Evolutionary conservation across 1,140 invertebrate genomes (phyloP).

Genomic region (Aplysia californica): DNA sequence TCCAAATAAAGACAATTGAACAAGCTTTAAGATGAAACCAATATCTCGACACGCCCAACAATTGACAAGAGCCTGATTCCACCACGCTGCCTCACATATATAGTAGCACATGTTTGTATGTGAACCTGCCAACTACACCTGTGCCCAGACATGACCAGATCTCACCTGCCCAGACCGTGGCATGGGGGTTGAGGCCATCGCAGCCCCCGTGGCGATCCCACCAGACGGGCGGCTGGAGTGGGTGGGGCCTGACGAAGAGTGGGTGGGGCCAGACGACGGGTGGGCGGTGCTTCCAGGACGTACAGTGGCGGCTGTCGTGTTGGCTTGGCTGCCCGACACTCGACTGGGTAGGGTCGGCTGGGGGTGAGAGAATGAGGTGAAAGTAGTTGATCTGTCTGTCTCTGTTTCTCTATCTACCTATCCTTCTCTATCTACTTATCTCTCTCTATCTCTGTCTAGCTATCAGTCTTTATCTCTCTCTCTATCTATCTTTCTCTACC

Average conservation of each 20-base stretch:
- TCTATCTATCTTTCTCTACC: neutral
- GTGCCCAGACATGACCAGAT: neutral
- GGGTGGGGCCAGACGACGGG: neutral
- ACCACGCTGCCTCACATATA: too few relatives aligned
- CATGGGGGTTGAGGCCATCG: neutral
- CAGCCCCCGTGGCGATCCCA: neutral
- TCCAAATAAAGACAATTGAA: too few relatives aligned
- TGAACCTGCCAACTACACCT: too few relatives aligned
- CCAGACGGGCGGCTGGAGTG: neutral
- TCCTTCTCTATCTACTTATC: neutral
- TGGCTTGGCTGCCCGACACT: neutral
- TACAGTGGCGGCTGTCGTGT: neutral
- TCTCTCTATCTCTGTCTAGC: neutral
- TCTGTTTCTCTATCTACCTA: neutral
- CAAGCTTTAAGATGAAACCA: too few relatives aligned
- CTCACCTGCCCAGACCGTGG: conserved; percentile 9
- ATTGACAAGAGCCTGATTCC: too few relatives aligned
- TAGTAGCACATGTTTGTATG: too few relatives aligned
- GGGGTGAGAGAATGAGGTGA: neutral
- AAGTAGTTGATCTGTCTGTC: neutral
- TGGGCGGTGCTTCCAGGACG: too few relatives aligned
- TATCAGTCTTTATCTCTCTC: neutral
- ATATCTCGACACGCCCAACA: too few relatives aligned
- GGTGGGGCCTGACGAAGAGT: neutral
- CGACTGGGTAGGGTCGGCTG: neutral